A percentile compares a stretch with the other conserved stretches of the same genome.
Evolutionary conservation across 1,140 invertebrate genomes (phyloP).

Genomic region (Neodiprion pinetum): DNA sequence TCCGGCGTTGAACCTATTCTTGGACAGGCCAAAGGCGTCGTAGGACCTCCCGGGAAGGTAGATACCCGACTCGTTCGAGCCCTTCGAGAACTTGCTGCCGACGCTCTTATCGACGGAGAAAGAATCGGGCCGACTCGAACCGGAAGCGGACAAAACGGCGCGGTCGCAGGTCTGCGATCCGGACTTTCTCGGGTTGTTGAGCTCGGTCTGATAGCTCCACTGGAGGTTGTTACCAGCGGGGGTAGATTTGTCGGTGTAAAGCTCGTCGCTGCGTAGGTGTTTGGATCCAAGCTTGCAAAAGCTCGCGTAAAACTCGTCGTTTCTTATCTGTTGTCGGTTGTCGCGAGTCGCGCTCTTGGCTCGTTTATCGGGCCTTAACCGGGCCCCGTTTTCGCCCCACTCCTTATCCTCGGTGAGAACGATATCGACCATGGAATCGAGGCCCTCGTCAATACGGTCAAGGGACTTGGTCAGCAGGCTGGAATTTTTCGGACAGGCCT

Average conservation of each 20-base stretch:
- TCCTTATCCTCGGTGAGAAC: slow-evolving; percentile 66
- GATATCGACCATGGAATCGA: slow-evolving; percentile 76
- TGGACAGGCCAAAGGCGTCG: slow-evolving; percentile 54
- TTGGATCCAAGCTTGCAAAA: slow-evolving; percentile 27
- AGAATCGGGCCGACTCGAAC: slow-evolving; percentile 27
- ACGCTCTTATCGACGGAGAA: slow-evolving; percentile 35
- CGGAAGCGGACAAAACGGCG: slow-evolving; percentile 22
- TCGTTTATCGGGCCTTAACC: slow-evolving; percentile 27
- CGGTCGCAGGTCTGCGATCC: slow-evolving; percentile 16
- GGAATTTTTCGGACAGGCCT: slow-evolving; percentile 33
- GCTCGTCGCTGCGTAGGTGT: slow-evolving; percentile 45
- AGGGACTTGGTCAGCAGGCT: slow-evolving; percentile 73
- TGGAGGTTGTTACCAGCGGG: slow-evolving; percentile 27
- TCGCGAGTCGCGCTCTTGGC: slow-evolving; percentile 9
- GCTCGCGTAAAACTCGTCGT: slow-evolving; percentile 32
- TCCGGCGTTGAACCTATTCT: slow-evolving; percentile 55
- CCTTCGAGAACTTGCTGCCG: slow-evolving; percentile 29
- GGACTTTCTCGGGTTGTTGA: slow-evolving; percentile 30
- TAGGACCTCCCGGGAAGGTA: slow-evolving; percentile 47
- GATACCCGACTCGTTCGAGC: slow-evolving; percentile 43
- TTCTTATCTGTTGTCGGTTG: slow-evolving; percentile 7
- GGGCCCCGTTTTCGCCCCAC: slow-evolving; percentile 58
- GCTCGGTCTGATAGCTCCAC: slow-evolving; percentile 38
- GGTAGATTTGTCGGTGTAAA: slow-evolving; percentile 39
- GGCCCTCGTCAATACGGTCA: slow-evolving; percentile 77